phyloP scores from a whole-genome alignment of 2,888 invertebrate species.

The Schizaphis graminum region DNA sequence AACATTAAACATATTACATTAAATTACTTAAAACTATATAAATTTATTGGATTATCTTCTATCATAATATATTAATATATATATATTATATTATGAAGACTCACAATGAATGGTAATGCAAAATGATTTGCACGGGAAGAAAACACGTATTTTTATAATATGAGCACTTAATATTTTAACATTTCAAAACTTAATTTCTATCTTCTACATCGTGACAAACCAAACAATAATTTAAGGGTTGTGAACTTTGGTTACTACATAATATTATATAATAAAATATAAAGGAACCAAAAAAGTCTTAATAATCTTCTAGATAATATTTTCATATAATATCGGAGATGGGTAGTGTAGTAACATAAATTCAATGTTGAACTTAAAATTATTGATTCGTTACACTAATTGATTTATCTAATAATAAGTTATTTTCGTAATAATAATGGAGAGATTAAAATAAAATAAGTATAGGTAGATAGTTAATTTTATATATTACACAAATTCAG shows the following conservation, averaged over 20 bases:
- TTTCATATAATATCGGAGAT: not conserved
- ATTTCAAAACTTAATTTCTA: not conserved
- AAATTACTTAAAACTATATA: not conserved
- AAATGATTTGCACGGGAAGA: slow-evolving; percentile 1
- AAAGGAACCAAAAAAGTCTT: not conserved
- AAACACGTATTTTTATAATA: slow-evolving; percentile 4
- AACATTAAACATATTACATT: not conserved
- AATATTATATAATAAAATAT: not conserved
- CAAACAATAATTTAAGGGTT: not conserved
- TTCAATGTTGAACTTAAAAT: not conserved
- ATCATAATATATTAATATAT: not conserved
- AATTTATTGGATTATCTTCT: not conserved
- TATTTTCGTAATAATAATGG: not conserved
- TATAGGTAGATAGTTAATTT: not conserved
- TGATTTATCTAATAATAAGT: not conserved
- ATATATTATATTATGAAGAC: not conserved
- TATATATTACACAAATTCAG: not conserved
- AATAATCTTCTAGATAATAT: not conserved
- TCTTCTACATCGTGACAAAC: not conserved
- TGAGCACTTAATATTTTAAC: not conserved
- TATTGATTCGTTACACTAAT: not conserved
- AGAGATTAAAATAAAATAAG: not conserved
- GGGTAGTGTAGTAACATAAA: not conserved
- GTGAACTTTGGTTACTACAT: not conserved
- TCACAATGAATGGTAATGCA: not conserved